These are phyloP conservation scores for Catalaphyllia jardinei DNA, from an alignment of 64 coral and sea anemone species.

Conservation along the genomic window DNA sequence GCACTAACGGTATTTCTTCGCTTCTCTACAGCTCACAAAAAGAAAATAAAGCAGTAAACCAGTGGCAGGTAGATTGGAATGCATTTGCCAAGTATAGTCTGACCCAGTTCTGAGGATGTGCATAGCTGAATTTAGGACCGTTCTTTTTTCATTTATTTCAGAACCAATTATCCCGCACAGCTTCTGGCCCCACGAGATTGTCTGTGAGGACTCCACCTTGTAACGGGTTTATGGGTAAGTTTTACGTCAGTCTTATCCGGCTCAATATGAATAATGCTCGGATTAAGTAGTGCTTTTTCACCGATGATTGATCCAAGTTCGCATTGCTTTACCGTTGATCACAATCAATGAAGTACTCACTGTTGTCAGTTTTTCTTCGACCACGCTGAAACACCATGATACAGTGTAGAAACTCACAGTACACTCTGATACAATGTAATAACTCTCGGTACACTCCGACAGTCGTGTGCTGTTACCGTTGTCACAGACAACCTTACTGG, in stretches of 20 bases:
- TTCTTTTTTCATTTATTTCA: not conserved
- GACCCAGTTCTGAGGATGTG: not conserved
- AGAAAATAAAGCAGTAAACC: conserved; percentile 38
- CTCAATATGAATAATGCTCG: too few relatives aligned
- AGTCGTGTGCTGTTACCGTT: too few relatives aligned
- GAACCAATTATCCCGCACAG: conserved; percentile 65
- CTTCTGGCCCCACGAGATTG: conserved; percentile 73
- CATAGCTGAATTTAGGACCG: not conserved
- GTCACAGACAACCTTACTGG: too few relatives aligned
- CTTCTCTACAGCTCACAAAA: conserved; percentile 33
- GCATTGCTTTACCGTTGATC: not conserved
- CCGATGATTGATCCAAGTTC: not conserved
- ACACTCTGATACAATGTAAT: too few relatives aligned
- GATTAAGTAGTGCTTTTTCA: not conserved
- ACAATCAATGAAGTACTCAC: not conserved
- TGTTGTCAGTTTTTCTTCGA: too few relatives aligned
- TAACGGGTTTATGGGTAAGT: conserved; percentile 95
- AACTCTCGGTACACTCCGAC: too few relatives aligned
- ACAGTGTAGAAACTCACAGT: too few relatives aligned
- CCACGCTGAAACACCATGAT: too few relatives aligned
- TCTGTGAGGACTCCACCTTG: conserved; percentile 92
- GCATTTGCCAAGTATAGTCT: not conserved
- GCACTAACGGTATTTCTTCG: not conserved
- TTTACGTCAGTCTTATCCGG: not conserved
- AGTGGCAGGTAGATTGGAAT: conserved; percentile 38